Evolutionary conservation across 2,888 invertebrate genomes (phyloP).

Genomic region (Synanthedon myopaeformis): DNA sequence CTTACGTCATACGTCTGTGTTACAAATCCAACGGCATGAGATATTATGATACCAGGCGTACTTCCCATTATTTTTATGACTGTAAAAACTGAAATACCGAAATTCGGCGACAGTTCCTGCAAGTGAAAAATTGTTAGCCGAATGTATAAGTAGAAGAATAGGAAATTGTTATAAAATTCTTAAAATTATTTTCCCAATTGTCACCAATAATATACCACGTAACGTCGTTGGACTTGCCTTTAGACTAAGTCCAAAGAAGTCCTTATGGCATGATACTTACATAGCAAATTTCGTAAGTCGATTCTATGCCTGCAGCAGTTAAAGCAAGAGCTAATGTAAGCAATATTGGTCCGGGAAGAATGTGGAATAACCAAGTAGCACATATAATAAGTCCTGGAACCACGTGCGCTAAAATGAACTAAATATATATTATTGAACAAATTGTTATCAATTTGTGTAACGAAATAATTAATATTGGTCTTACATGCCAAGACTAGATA

Average conservation of each 20-base stretch:
- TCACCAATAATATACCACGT: no score
- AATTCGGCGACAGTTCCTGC: constrained; percentile 81
- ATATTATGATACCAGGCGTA: constrained; percentile 78
- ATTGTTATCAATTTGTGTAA: background rate
- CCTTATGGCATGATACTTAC: constrained; percentile 24
- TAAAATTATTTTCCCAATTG: no score
- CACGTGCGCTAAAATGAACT: constrained; percentile 53
- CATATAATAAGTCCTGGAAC: constrained; percentile 56
- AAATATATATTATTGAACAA: background rate
- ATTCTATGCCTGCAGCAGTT: constrained; percentile 73
- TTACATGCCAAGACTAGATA: constrained; percentile 61
- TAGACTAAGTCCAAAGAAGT: no score
- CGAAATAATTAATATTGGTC: constrained; percentile 22
- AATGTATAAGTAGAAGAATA: no score
- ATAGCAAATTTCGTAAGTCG: constrained; percentile 70
- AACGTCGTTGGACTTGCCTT: no score
- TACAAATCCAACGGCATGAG: constrained; percentile 74
- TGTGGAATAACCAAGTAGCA: constrained; percentile 31
- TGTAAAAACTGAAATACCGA: constrained; percentile 78
- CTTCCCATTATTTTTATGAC: constrained; percentile 80
- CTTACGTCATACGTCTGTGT: constrained; percentile 36
- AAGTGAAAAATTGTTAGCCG: constrained; percentile 16
- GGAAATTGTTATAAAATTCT: no score
- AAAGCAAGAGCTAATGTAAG: constrained; percentile 54
- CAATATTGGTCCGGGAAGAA: constrained; percentile 43